phyloP scores from a whole-genome alignment of 2,113 vertebrate species.

The Nesoenas mayeri region DNA sequence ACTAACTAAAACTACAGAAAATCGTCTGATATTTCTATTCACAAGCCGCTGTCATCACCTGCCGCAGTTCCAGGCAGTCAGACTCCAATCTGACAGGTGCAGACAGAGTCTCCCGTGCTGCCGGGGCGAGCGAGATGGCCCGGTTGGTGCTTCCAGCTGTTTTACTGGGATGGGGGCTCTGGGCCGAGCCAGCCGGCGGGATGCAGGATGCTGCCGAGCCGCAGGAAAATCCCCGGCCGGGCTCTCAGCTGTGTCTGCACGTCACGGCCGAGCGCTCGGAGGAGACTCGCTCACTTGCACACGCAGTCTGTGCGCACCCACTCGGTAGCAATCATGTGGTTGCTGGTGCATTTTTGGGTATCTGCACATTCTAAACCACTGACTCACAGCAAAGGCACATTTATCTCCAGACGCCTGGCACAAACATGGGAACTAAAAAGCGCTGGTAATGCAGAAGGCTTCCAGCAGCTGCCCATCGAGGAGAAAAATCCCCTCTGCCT shows the following conservation, averaged over 20 bases:
- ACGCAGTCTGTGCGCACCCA: neutral
- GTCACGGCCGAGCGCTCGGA: neutral
- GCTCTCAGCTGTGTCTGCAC: neutral
- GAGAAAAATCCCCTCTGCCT: neutral
- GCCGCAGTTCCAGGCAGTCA: neutral
- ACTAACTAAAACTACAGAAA: neutral
- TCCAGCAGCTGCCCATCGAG: neutral
- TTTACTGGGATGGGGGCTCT: neutral
- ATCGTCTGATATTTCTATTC: neutral
- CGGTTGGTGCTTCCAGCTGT: neutral
- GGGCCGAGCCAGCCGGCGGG: neutral
- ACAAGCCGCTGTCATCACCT: neutral
- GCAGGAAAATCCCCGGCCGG: neutral
- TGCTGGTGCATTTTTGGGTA: slow-evolving; percentile 16
- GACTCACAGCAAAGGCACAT: slow-evolving; percentile 24
- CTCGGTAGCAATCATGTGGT: neutral
- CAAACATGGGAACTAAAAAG: neutral
- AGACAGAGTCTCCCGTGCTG: neutral
- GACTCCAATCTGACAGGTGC: neutral
- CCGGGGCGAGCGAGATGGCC: neutral
- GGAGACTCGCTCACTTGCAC: neutral
- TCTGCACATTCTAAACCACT: slow-evolving; percentile 15
- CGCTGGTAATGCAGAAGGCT: neutral
- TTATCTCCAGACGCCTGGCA: slow-evolving; percentile 33
- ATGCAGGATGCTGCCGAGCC: neutral